Percentiles rank a stretch among this genome's conserved stretches.
phyloP scores from a whole-genome alignment of 2,797 vertebrate genomes.

The Thaleichthys pacificus region DNA sequence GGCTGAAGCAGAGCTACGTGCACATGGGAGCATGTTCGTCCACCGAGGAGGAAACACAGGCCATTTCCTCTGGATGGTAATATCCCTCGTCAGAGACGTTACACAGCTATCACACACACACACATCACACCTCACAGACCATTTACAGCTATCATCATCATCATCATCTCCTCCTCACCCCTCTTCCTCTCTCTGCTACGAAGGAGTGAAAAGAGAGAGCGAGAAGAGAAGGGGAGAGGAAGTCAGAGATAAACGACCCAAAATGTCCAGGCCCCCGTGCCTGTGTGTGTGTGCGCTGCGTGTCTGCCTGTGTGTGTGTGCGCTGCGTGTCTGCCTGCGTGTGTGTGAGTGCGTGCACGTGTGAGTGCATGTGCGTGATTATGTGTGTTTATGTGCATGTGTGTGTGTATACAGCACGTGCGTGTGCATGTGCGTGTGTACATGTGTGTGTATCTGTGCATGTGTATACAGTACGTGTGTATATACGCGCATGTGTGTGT shows the following conservation, averaged over 20 bases:
- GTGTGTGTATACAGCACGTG: not conserved
- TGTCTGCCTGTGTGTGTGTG: slow-evolving; percentile 7
- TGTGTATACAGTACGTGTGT: not conserved
- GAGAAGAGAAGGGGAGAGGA: not conserved
- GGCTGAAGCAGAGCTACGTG: not conserved
- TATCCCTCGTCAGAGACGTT: not conserved
- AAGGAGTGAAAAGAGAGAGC: not conserved
- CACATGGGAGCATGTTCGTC: not conserved
- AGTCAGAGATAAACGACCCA: not conserved
- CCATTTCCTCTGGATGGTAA: not conserved
- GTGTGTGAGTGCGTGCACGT: not conserved
- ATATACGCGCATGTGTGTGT: not conserved
- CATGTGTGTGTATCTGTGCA: not conserved
- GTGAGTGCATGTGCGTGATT: not conserved
- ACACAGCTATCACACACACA: not conserved
- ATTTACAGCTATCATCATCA: no score
- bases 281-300: slow-evolving; percentile 7
- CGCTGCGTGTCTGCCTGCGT: slow-evolving; percentile 5
- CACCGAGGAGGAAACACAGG: not conserved
- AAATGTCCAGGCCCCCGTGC: not conserved
- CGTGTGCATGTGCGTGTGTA: not conserved
- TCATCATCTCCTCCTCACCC: no score
- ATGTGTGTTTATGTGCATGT: not conserved
- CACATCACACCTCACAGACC: not conserved
- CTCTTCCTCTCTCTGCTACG: no score